Conservation (phyloP, 2,888 invertebrate genomes). For the Cerastoderma edule region DNA sequence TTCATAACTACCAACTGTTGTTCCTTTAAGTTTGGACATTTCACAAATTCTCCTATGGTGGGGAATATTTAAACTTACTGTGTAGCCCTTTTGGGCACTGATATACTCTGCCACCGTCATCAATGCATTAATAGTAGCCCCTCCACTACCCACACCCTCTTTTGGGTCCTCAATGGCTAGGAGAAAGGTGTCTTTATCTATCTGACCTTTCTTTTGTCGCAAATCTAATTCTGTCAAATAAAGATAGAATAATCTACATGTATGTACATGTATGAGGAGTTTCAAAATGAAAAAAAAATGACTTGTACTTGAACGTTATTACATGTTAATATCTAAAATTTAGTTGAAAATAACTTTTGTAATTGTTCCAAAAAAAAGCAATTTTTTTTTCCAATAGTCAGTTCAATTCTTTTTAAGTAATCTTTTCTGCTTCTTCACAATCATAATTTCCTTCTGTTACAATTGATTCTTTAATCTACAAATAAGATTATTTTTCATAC, state of each 20-base stretch:
- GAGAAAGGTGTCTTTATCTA: conserved; percentile 77
- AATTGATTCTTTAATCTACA: too few relatives aligned
- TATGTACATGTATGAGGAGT: not conserved
- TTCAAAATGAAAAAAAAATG: not conserved
- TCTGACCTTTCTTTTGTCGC: conserved; percentile 78
- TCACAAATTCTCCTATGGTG: too few relatives aligned
- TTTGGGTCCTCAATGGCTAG: conserved; percentile 85
- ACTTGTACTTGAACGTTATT: not conserved
- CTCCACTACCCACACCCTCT: conserved; percentile 85
- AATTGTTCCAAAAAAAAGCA: too few relatives aligned
- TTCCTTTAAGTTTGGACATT: not conserved
- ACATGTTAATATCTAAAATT: too few relatives aligned
- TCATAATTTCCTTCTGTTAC: too few relatives aligned
- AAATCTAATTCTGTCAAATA: conserved; percentile 78
- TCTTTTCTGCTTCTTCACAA: too few relatives aligned
- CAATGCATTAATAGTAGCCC: conserved; percentile 85
- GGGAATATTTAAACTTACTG: too few relatives aligned
- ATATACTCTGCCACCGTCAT: conserved; percentile 85
- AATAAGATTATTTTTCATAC: too few relatives aligned
- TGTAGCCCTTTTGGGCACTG: conserved; percentile 83
- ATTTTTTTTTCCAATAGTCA: too few relatives aligned
- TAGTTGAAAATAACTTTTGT: too few relatives aligned
- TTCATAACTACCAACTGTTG: too few relatives aligned
- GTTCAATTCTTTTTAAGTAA: too few relatives aligned
- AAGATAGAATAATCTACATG: not conserved